phyloP scores from a whole-genome alignment of 2,888 invertebrate genomes.

The Sycophila texana region DNA sequence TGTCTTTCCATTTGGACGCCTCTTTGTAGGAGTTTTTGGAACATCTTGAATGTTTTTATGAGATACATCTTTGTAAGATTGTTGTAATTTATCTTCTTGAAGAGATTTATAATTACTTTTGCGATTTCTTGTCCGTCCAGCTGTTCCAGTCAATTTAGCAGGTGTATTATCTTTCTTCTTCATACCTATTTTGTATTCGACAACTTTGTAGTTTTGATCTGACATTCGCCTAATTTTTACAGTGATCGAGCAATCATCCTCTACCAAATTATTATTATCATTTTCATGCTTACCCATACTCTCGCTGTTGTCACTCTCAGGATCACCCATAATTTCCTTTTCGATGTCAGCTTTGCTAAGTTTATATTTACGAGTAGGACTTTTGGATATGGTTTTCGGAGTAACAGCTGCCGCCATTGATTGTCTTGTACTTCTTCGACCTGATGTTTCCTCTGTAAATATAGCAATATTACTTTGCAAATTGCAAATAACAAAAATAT shows the following conservation, averaged over 20 bases:
- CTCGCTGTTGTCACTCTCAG: background rate
- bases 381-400: background rate
- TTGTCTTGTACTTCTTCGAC: background rate
- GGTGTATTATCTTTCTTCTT: background rate
- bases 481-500: too few species aligned
- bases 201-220: background rate
- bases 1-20: background rate
- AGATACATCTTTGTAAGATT: background rate
- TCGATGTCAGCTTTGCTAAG: slow-evolving; percentile 3
- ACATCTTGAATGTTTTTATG: too few species aligned
- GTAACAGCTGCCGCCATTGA: background rate
- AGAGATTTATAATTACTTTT: too few species aligned
- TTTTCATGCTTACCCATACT: slow-evolving; percentile 21
- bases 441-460: too few species aligned
- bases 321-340: background rate
- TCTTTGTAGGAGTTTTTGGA: background rate
- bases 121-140: too few species aligned
- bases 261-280: background rate
- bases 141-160: background rate
- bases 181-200: slow-evolving; percentile 15
- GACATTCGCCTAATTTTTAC: background rate
- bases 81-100: background rate
- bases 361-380: background rate
- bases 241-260: background rate
- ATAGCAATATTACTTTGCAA: too few species aligned